A percentile compares a stretch with the other conserved stretches of the same genome.
These are phyloP conservation scores for Lissocephala sabroskyi DNA, from an alignment of 2,888 invertebrate species.

Conservation along the genomic window DNA sequence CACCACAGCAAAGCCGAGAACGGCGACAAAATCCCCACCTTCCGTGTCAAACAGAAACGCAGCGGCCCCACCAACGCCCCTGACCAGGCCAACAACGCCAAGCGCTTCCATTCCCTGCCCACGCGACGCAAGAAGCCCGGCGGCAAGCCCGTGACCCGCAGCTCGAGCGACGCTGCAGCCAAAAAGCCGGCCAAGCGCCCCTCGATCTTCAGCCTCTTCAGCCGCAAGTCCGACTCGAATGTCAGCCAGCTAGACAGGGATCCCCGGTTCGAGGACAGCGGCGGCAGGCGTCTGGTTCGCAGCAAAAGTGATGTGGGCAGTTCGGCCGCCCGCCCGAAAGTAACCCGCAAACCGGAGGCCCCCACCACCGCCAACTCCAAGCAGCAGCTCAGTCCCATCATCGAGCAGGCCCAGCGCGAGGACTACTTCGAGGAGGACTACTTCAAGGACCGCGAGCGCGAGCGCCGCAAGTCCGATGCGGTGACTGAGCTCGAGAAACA, in stretches of 20 bases:
- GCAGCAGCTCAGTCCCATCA: constrained; percentile 84
- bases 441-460: constrained; percentile 70
- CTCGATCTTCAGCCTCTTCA: constrained; percentile 79
- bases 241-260: constrained; percentile 70
- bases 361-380: constrained; percentile 58
- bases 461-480: constrained; percentile 69
- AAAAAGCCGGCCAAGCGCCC: constrained; percentile 74
- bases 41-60: constrained; percentile 61
- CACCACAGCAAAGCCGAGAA: constrained; percentile 78
- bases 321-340: constrained; percentile 19
- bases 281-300: constrained; percentile 74
- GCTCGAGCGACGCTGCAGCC: constrained; percentile 76
- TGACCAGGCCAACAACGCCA: constrained; percentile 25
- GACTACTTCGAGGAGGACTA: constrained; percentile 74
- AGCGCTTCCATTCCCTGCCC: constrained; percentile 80
- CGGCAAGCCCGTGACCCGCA: constrained; percentile 74
- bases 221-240: constrained; percentile 75
- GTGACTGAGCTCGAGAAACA: constrained; percentile 68
- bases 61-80: constrained; percentile 35
- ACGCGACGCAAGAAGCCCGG: constrained; percentile 77
- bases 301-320: constrained; percentile 79
- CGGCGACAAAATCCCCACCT: constrained; percentile 67
- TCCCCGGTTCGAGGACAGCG: constrained; percentile 74
- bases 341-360: constrained; percentile 34
- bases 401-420: constrained; percentile 82